These are phyloP conservation scores for Chloroceryle aenea DNA, from an alignment of 2,113 vertebrate species.

Conservation along the genomic window DNA sequence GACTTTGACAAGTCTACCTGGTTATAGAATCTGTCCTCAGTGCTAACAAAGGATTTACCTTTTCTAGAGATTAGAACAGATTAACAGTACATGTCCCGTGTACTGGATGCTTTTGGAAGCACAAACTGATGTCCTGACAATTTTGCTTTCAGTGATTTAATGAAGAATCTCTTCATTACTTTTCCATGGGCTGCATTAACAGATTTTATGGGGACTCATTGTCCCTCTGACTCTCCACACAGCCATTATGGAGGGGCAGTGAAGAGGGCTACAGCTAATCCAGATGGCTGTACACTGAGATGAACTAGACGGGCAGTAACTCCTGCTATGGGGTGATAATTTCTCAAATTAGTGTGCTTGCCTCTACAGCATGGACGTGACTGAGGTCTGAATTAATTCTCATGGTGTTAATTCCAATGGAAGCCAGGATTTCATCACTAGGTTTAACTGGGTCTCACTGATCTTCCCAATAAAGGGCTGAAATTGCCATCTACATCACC, in stretches of 20 bases:
- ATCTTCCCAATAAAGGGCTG: background rate
- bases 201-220: background rate
- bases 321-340: background rate
- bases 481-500: background rate
- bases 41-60: background rate
- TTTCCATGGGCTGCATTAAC: background rate
- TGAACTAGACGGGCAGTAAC: background rate
- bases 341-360: background rate
- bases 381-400: constrained; percentile 1
- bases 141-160: background rate
- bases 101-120: background rate
- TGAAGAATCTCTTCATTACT: background rate
- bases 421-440: background rate
- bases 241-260: background rate
- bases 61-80: background rate
- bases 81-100: background rate
- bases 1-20: background rate
- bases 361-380: background rate
- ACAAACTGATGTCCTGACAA: background rate
- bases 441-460: background rate
- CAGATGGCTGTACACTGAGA: background rate
- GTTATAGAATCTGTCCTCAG: background rate
- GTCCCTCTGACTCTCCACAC: background rate
- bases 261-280: background rate
- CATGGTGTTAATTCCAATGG: background rate